Conservation (phyloP, 2,888 invertebrate genomes). For the Hirtodrosophila confusa region DNA sequence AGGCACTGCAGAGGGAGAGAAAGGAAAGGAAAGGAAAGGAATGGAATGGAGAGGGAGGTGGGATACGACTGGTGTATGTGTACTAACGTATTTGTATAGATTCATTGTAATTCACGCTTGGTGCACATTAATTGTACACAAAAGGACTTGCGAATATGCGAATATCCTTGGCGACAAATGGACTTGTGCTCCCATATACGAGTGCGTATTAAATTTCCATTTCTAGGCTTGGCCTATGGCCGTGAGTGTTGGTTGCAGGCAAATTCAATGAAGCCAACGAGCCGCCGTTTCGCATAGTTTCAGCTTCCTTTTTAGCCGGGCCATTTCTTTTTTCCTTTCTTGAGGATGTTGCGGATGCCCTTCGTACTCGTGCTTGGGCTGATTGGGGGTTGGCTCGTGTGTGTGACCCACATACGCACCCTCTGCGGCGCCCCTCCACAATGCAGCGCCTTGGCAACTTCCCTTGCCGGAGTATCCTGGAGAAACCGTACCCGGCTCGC, state of each 20-base stretch:
- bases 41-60: slow-evolving; percentile 1
- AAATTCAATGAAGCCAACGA: slow-evolving; percentile 63
- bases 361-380: slow-evolving; percentile 47
- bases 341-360: slow-evolving; percentile 27
- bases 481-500: neutral
- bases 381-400: slow-evolving; percentile 10
- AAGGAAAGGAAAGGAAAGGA: neutral
- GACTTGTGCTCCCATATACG: slow-evolving; percentile 23
- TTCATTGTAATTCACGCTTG: slow-evolving; percentile 72
- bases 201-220: slow-evolving; percentile 70
- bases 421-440: slow-evolving; percentile 5
- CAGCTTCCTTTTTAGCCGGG: slow-evolving; percentile 31
- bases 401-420: slow-evolving; percentile 60
- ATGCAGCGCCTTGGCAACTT: slow-evolving; percentile 73
- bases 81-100: neutral
- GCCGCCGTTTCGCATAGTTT: slow-evolving; percentile 48
- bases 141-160: slow-evolving; percentile 41
- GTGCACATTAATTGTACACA: slow-evolving; percentile 73
- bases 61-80: neutral
- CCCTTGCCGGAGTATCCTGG: slow-evolving; percentile 13
- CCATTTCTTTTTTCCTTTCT: slow-evolving; percentile 25
- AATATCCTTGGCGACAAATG: slow-evolving; percentile 72
- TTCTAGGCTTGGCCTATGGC: slow-evolving; percentile 33
- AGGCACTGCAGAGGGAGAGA: neutral
- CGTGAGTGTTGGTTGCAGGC: slow-evolving; percentile 40